A percentile compares a stretch with the other conserved stretches of the same genome.
Conservation (phyloP, 2,888 invertebrate species). For the Latrodectus elegans region DNA sequence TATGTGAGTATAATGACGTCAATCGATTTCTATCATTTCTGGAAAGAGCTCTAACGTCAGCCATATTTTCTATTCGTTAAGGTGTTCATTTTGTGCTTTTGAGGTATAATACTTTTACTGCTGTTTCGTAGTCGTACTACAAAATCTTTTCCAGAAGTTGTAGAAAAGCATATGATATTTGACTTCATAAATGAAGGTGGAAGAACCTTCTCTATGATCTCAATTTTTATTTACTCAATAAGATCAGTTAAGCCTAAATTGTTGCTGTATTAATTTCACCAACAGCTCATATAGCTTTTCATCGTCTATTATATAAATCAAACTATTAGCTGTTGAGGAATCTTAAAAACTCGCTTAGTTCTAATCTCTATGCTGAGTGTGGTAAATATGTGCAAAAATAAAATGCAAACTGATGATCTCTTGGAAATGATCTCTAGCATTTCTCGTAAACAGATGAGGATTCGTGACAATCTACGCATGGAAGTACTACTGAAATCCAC, state of each 20-base stretch:
- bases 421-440: constrained; percentile 61
- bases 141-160: too few species aligned
- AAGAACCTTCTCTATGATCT: background rate
- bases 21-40: too few species aligned
- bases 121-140: too few species aligned
- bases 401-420: constrained; percentile 49
- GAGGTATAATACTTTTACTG: too few species aligned
- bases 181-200: too few species aligned
- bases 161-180: too few species aligned
- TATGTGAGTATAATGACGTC: too few species aligned
- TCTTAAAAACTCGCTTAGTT: background rate
- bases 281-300: background rate
- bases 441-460: constrained; percentile 32
- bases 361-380: constrained; percentile 25
- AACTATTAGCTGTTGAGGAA: background rate
- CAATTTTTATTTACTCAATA: constrained; percentile 3
- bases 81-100: too few species aligned
- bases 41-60: too few species aligned
- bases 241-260: constrained; percentile 2
- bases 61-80: too few species aligned
- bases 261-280: background rate
- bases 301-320: background rate
- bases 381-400: constrained; percentile 46
- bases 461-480: constrained; percentile 44
- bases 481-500: constrained; percentile 60